Evolutionary conservation across 2,888 invertebrate genomes (phyloP).

Genomic region (Himalopsyche anomala): DNA sequence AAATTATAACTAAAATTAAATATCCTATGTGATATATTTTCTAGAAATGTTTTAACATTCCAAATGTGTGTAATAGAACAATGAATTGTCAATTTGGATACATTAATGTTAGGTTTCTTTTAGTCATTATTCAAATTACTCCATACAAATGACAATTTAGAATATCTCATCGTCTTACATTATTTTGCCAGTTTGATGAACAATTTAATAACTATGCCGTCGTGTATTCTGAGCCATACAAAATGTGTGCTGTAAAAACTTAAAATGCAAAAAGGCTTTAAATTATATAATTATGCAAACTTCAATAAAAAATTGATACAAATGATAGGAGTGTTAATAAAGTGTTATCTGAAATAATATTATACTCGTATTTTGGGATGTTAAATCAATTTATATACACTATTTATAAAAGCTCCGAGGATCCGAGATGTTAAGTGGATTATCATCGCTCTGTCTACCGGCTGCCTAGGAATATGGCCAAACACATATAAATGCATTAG

Average conservation of each 20-base stretch:
- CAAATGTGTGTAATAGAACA: too few species aligned
- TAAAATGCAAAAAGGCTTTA: slow-evolving; percentile 39
- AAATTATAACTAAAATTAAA: too few species aligned
- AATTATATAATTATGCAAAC: slow-evolving; percentile 33
- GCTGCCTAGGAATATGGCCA: slow-evolving; percentile 54
- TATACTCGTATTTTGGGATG: neutral
- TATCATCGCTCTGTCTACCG: slow-evolving; percentile 44
- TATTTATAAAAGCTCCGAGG: slow-evolving; percentile 20
- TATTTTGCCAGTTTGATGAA: too few species aligned
- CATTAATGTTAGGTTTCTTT: too few species aligned
- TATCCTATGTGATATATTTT: too few species aligned
- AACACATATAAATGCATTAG: slow-evolving; percentile 61
- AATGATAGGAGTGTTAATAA: slow-evolving; percentile 15
- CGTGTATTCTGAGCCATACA: neutral
- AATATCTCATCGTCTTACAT: too few species aligned
- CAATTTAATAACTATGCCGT: neutral
- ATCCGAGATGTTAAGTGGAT: slow-evolving; percentile 23
- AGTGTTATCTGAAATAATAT: slow-evolving; percentile 21
- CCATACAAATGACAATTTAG: too few species aligned
- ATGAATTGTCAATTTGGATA: too few species aligned
- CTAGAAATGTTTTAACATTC: too few species aligned
- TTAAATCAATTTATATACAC: slow-evolving; percentile 34
- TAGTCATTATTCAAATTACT: too few species aligned
- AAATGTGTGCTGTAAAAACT: slow-evolving; percentile 37
- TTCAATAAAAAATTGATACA: neutral